Evolutionary conservation across 2,797 vertebrate species (phyloP).

Genomic region (Perodicticus potto): DNA sequence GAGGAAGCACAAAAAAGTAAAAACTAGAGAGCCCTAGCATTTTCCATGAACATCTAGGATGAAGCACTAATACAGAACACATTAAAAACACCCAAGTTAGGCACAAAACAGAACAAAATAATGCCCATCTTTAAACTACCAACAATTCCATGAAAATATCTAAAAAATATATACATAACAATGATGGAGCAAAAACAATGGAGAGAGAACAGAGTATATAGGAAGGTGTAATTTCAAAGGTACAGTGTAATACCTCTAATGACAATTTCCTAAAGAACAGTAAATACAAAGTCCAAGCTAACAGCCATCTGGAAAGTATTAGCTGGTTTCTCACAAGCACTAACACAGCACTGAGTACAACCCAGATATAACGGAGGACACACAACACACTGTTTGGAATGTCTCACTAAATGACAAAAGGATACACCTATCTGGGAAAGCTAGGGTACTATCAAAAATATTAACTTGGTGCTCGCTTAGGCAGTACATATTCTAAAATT

Average conservation of each 20-base stretch:
- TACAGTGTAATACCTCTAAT: neutral
- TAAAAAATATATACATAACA: constrained; percentile 8
- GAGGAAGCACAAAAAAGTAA: neutral
- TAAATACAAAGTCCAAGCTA: neutral
- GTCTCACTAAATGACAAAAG: neutral
- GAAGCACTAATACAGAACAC: neutral
- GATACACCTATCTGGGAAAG: neutral
- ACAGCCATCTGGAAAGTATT: neutral
- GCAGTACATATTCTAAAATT: no score
- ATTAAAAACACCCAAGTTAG: neutral
- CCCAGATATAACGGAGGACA: neutral
- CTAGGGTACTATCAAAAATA: constrained; percentile 1
- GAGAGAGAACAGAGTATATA: neutral
- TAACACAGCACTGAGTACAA: neutral
- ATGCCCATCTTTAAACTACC: neutral
- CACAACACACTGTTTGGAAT: neutral
- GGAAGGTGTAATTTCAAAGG: constrained; percentile 43
- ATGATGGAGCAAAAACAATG: neutral
- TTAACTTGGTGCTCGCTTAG: neutral
- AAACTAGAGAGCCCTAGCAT: neutral
- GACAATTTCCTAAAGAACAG: constrained; percentile 18
- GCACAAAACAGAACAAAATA: constrained; percentile 26
- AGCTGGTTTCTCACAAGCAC: neutral
- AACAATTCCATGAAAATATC: neutral
- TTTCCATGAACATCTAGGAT: constrained; percentile 46